Evolutionary conservation across 2,888 invertebrate genomes (phyloP).

Genomic region (Coremacera marginata): DNA sequence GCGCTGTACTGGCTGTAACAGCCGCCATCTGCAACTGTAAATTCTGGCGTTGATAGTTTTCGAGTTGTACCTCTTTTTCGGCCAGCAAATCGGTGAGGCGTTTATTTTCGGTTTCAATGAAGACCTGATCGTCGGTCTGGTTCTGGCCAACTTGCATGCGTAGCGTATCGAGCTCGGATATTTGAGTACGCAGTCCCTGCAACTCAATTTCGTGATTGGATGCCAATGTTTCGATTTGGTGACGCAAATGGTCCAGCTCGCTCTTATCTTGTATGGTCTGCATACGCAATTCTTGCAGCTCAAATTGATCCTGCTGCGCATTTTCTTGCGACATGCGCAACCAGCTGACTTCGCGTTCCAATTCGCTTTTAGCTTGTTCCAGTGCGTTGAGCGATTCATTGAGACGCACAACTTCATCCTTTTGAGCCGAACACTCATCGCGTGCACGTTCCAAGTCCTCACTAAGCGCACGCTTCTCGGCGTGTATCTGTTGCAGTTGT

Average conservation of each 20-base stretch:
- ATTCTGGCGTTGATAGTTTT: conserved; percentile 65
- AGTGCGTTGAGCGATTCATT: conserved; percentile 60
- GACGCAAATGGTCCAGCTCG: conserved; percentile 66
- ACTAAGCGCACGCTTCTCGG: conserved; percentile 68
- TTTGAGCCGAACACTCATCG: conserved; percentile 72
- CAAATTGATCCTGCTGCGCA: conserved; percentile 64
- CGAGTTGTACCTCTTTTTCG: conserved; percentile 71
- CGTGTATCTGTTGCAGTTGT: conserved; percentile 63
- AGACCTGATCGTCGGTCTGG: conserved; percentile 69
- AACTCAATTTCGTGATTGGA: conserved; percentile 67
- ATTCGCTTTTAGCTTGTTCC: conserved; percentile 60
- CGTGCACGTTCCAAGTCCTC: conserved; percentile 75
- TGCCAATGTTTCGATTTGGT: conserved; percentile 65
- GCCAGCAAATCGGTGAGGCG: conserved; percentile 71
- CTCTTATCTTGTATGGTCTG: conserved; percentile 69
- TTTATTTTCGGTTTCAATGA: conserved; percentile 73
- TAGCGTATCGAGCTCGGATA: conserved; percentile 65
- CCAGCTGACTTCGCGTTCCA: conserved; percentile 63
- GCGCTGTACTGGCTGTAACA: conserved; percentile 43
- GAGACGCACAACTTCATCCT: conserved; percentile 70
- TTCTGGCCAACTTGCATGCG: conserved; percentile 67
- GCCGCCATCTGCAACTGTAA: conserved; percentile 63
- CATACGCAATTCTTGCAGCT: conserved; percentile 67
- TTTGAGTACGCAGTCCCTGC: conserved; percentile 63
- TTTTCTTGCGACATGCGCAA: conserved; percentile 67